phyloP scores from a whole-genome alignment of 1,140 invertebrate genomes.

The Goniozus legneri region DNA sequence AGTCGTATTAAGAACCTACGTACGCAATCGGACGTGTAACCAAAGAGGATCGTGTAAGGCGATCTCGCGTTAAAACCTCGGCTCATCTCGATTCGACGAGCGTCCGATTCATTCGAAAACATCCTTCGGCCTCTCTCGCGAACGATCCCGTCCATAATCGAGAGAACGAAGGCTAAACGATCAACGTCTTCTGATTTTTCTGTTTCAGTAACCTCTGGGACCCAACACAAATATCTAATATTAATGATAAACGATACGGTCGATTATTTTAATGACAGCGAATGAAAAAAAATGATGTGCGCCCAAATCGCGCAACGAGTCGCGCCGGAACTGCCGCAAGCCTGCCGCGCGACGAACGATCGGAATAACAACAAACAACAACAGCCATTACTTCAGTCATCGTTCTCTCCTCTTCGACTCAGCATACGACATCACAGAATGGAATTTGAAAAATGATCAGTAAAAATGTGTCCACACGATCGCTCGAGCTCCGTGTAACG shows the following conservation, averaged over 20 bases:
- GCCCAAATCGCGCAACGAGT: slow-evolving; percentile 40
- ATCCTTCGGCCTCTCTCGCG: not conserved
- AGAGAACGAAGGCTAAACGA: no score
- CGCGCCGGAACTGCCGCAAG: slow-evolving; percentile 42
- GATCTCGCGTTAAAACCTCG: no score
- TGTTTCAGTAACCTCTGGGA: slow-evolving; percentile 54
- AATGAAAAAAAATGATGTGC: slow-evolving; percentile 39
- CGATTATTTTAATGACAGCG: slow-evolving; percentile 53
- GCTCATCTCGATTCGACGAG: no score
- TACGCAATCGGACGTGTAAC: no score
- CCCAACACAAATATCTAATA: slow-evolving; percentile 54
- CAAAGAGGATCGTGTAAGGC: no score
- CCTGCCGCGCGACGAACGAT: slow-evolving; percentile 33
- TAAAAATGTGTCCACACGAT: slow-evolving; percentile 6
- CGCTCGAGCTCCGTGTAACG: not conserved
- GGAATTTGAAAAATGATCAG: no score
- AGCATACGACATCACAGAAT: no score
- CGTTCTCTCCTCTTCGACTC: slow-evolving; percentile 41
- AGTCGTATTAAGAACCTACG: no score
- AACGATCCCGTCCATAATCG: not conserved
- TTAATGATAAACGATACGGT: slow-evolving; percentile 52
- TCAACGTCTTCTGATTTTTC: slow-evolving; percentile 28
- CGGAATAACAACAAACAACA: slow-evolving; percentile 21
- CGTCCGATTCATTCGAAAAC: no score
- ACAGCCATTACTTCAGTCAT: slow-evolving; percentile 39